Base-by-base conservation (phyloP, 2,113 vertebrate species). In the Bucco capensis region DNA sequence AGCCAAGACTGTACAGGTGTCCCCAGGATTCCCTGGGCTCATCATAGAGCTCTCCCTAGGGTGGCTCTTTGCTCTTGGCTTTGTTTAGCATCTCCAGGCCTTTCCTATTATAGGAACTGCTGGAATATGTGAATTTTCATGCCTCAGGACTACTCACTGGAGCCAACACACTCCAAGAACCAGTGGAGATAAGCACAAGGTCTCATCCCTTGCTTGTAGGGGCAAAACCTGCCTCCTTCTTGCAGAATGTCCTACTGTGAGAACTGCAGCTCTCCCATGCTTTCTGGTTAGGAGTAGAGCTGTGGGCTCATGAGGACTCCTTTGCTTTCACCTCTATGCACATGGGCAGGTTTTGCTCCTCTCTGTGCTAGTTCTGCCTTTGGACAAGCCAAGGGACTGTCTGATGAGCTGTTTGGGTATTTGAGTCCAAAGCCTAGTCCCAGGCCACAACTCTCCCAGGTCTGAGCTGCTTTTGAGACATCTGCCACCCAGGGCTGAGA, bases 401-500 rank as follows among this genome's bases (percentile, higher is more conserved):
- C 47, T 54, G 38, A 60, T 51, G 78, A 92, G 71, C 23, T 46
- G 37, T 69, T 65, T 19, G 71, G 51, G 16, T 70, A 37, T 82
- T 56, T 40, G 67, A 76, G 54, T 78, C 75, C 60, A 85, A 80
- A 83, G 35, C 33, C 53, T 67, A 33, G 19, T 61, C n/a, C 35
- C 1, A 3, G 65, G 47, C 64, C 65, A 67, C 67, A 58, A 5
- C 25, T 80, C 24, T 57, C 31, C 44, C 86, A 93, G 86, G 73
- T 84, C 66, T 88, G 76, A 86, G 83, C 57, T 5, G 18, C 90
- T 90, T 86, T 83, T 28, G 46, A 93, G 88, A 94, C 90, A 94
- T 95, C 94, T 94, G 93, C 53, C 4, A 6, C 54, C 64, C 92
- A 95, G 90, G 83, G 88, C 80, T 92, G 80, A 78, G 86, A 51